Evolutionary conservation across 2,797 vertebrate genomes (phyloP).

Genomic region (Halcyon smyrnensis): DNA sequence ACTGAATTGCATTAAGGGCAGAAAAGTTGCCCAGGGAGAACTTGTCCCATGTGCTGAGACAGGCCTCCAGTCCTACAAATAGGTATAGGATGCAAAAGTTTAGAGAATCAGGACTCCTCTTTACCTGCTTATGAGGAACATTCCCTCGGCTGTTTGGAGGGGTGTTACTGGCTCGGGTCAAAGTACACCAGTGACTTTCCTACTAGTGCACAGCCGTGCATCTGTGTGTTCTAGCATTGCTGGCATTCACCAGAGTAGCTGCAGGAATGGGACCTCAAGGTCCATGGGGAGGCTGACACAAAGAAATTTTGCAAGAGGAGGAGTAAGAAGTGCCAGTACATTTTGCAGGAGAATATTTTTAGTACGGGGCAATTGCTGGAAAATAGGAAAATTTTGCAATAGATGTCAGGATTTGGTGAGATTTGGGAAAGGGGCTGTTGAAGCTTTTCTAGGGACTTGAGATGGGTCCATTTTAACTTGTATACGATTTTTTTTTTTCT

Average conservation of each 20-base stretch:
- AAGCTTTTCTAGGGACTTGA: neutral
- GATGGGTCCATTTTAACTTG: neutral
- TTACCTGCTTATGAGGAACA: neutral
- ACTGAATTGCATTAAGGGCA: neutral
- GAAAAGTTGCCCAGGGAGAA: neutral
- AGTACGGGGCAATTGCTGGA: neutral
- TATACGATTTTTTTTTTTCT: neutral
- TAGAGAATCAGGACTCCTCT: neutral
- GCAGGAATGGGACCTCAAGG: neutral
- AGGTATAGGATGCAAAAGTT: neutral
- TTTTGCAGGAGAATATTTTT: conserved; percentile 20
- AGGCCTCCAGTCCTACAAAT: neutral
- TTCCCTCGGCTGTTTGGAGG: neutral
- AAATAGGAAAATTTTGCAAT: neutral
- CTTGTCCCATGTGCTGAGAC: neutral
- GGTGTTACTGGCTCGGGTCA: neutral
- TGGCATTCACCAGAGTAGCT: neutral
- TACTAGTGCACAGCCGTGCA: neutral
- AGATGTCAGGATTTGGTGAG: neutral
- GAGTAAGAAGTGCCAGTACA: neutral
- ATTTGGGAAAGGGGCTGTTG: neutral
- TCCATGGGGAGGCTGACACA: neutral
- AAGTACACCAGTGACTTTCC: neutral
- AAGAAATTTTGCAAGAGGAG: neutral
- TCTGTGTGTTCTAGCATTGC: neutral